phyloP scores from a whole-genome alignment of 35 echinoderm and acorn worm species.

The Ophioderma brevispina region DNA sequence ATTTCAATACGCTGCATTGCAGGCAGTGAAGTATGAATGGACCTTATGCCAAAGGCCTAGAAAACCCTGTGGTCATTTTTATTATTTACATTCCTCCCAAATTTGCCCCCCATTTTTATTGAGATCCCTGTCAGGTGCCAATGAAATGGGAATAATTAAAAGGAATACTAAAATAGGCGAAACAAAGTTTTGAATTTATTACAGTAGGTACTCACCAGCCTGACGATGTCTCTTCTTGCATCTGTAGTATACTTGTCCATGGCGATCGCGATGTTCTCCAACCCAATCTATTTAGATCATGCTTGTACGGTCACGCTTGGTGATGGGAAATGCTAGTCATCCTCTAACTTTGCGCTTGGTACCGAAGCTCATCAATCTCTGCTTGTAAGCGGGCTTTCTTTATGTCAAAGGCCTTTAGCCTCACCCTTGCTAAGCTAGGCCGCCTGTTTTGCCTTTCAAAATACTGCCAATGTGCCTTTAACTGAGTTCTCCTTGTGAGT shows the following conservation, averaged over 20 bases:
- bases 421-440: constrained; percentile 49
- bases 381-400: constrained; percentile 48
- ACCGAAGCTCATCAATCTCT: constrained; percentile 43
- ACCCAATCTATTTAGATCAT: constrained; percentile 37
- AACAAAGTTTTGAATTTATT: too few relatives aligned
- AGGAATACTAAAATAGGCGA: too few relatives aligned
- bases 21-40: too few relatives aligned
- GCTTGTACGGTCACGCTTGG: constrained; percentile 25
- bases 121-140: too few relatives aligned
- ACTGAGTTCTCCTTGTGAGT: constrained; percentile 37
- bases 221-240: constrained; percentile 84
- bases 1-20: too few relatives aligned
- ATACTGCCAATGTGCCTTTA: constrained; percentile 39
- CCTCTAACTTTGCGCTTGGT: constrained; percentile 51
- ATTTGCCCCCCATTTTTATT: too few relatives aligned
- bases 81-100: too few relatives aligned
- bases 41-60: too few relatives aligned
- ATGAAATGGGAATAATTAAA: too few relatives aligned
- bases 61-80: too few relatives aligned
- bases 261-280: constrained; percentile 65
- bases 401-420: constrained; percentile 47
- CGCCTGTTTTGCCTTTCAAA: constrained; percentile 51
- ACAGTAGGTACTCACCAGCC: constrained; percentile 68
- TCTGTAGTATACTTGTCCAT: constrained; percentile 62
- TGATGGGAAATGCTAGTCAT: constrained; percentile 29